Evolutionary conservation across 1,140 invertebrate genomes (phyloP).

Genomic region (Carcinoscorpius rotundicauda): DNA sequence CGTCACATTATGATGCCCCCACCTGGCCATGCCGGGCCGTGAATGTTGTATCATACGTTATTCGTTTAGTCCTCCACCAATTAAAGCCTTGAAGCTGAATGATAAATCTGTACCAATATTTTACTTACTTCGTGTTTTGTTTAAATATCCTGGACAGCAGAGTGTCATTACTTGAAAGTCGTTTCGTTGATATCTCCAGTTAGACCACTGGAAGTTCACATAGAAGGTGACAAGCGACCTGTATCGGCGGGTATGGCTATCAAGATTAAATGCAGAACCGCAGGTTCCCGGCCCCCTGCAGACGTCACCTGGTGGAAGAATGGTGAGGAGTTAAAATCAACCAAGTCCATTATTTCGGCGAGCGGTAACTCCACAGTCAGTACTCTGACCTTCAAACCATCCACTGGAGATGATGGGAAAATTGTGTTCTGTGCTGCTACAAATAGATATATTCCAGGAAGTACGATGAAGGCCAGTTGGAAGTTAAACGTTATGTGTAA

Average conservation of each 20-base stretch:
- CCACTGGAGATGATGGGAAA: slow-evolving; percentile 64
- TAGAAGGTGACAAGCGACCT: slow-evolving; percentile 28
- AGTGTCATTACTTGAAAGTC: too few species aligned
- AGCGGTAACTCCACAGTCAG: slow-evolving; percentile 21
- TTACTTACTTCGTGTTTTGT: too few species aligned
- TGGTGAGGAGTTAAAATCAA: slow-evolving; percentile 43
- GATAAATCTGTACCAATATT: too few species aligned
- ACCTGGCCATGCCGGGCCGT: too few species aligned
- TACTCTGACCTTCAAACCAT: slow-evolving; percentile 35
- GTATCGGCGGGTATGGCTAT: slow-evolving; percentile 9
- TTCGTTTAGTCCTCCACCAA: too few species aligned
- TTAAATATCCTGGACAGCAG: too few species aligned
- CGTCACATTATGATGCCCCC: too few species aligned
- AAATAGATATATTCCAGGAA: slow-evolving; percentile 42
- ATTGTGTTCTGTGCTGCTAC: slow-evolving; percentile 67
- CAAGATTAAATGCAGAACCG: slow-evolving; percentile 21
- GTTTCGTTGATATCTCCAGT: slow-evolving; percentile 40
- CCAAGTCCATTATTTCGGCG: slow-evolving; percentile 6
- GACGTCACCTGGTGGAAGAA: slow-evolving; percentile 13
- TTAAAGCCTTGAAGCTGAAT: too few species aligned
- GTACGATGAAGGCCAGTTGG: slow-evolving; percentile 21
- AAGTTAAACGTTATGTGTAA: slow-evolving; percentile 22
- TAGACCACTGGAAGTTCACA: slow-evolving; percentile 62
- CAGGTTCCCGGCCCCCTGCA: slow-evolving; percentile 16
- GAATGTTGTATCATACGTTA: too few species aligned